Percentiles rank a stretch among this genome's conserved stretches.
Evolutionary conservation across 2,888 invertebrate genomes (phyloP).

Genomic region (Ypsolopha scabrella): DNA sequence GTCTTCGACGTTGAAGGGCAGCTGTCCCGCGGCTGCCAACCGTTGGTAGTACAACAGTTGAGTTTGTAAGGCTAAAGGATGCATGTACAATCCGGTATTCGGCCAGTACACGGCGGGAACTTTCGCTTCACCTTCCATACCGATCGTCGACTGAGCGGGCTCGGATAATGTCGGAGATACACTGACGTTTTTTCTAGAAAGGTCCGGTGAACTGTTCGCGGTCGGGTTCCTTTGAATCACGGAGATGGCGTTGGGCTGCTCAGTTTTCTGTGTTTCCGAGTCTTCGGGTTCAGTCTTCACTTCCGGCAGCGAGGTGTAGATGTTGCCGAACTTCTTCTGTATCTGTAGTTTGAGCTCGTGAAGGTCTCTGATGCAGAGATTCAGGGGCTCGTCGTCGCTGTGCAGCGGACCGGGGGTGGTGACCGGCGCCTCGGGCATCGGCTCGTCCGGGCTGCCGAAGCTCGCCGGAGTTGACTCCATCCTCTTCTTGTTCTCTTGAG

Average conservation of each 20-base stretch:
- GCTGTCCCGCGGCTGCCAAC: constrained; percentile 69
- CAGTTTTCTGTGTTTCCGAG: constrained; percentile 49
- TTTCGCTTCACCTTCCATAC: constrained; percentile 40
- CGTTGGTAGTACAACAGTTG: constrained; percentile 81
- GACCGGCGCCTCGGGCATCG: constrained; percentile 43
- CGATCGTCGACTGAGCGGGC: constrained; percentile 44
- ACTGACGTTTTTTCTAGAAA: constrained; percentile 33
- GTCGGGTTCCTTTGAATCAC: constrained; percentile 57
- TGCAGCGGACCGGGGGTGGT: constrained; percentile 41
- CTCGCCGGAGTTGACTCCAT: constrained; percentile 43
- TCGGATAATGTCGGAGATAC: constrained; percentile 49
- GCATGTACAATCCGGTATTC: constrained; percentile 77
- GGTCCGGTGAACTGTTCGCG: constrained; percentile 55
- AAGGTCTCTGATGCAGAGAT: constrained; percentile 84
- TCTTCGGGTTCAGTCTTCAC: constrained; percentile 73
- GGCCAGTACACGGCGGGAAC: constrained; percentile 78
- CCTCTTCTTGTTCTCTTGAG: constrained; percentile 72
- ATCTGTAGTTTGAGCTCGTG: constrained; percentile 76
- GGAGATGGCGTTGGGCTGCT: constrained; percentile 56
- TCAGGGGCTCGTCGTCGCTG: constrained; percentile 79
- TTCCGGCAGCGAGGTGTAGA: constrained; percentile 67
- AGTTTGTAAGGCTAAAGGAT: constrained; percentile 79
- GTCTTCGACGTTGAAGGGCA: constrained; percentile 45
- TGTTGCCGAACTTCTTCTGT: constrained; percentile 72
- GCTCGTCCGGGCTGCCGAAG: constrained; percentile 42